Evolutionary conservation across 2,113 vertebrate genomes (phyloP).

Genomic region (Sciurus niger): DNA sequence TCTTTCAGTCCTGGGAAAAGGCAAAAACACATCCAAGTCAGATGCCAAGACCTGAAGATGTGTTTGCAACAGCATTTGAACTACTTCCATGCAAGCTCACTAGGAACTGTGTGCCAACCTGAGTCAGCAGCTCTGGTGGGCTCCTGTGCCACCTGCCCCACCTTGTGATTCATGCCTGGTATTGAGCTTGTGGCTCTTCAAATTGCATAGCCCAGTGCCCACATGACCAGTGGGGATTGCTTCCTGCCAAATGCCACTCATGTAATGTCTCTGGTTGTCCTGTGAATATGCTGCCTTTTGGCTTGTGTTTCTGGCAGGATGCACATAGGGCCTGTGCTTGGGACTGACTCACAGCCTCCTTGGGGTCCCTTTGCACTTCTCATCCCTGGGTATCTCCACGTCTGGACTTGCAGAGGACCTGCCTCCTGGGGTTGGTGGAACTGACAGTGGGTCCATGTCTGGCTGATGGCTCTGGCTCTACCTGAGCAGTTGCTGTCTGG

Average conservation of each 20-base stretch:
- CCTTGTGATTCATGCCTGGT: too few relatives aligned
- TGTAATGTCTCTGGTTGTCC: not conserved
- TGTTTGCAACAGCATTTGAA: too few relatives aligned
- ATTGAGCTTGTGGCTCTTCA: not conserved
- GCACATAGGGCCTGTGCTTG: too few relatives aligned
- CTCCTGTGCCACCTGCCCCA: not conserved
- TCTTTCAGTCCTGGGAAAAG: too few relatives aligned
- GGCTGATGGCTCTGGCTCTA: not conserved
- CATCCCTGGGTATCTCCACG: not conserved
- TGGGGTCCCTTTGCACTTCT: not conserved
- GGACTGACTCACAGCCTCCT: not conserved
- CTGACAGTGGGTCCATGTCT: accelerated
- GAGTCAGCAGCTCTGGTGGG: too few relatives aligned
- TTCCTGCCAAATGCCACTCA: not conserved
- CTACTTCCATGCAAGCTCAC: too few relatives aligned
- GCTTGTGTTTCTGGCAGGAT: not conserved
- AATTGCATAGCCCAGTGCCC: not conserved
- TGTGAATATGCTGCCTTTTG: not conserved
- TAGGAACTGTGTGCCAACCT: too few relatives aligned
- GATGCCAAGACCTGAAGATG: too few relatives aligned
- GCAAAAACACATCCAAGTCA: too few relatives aligned
- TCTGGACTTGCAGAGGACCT: not conserved
- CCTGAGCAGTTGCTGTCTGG: not conserved
- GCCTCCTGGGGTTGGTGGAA: not conserved
- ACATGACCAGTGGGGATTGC: too few relatives aligned